Percentiles rank a stretch among this genome's conserved stretches.
phyloP scores from a whole-genome alignment of 2,113 vertebrate genomes.

The Progne subis region DNA sequence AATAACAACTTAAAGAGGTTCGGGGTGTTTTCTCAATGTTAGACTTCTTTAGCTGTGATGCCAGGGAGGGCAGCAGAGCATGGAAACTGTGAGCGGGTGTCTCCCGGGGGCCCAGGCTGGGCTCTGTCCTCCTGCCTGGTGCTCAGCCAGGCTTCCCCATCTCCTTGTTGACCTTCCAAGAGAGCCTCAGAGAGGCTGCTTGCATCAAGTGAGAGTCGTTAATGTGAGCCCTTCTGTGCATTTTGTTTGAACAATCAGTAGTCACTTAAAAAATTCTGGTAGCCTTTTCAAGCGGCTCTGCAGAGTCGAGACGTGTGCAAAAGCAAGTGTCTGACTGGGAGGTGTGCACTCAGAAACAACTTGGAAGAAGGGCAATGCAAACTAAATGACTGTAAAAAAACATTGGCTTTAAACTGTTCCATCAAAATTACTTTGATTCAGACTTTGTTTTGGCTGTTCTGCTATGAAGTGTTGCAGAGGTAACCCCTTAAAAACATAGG shows the following conservation, averaged over 20 bases:
- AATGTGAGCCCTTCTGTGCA: not conserved
- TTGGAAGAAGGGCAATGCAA: not conserved
- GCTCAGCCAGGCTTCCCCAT: not conserved
- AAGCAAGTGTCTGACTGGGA: not conserved
- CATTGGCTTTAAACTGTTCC: not conserved
- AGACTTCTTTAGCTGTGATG: not conserved
- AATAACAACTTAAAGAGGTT: not conserved
- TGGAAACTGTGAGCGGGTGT: not conserved
- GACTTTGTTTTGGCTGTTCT: not conserved
- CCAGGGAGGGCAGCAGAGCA: not conserved
- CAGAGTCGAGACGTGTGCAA: accelerated
- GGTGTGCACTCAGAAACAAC: accelerated
- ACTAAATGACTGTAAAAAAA: not conserved
- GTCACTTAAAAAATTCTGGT: not conserved
- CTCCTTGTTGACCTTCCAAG: not conserved
- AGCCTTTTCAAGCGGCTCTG: not conserved
- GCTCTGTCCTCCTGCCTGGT: not conserved
- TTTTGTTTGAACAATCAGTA: not conserved
- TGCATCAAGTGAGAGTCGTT: not conserved
- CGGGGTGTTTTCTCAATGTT: not conserved
- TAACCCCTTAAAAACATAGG: not conserved
- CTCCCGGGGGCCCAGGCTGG: accelerated
- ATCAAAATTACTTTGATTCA: not conserved
- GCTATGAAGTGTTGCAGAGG: not conserved
- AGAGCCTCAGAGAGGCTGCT: not conserved